Conservation (phyloP, 2,113 vertebrate species). For the Nothocercus nigrocapillus region DNA sequence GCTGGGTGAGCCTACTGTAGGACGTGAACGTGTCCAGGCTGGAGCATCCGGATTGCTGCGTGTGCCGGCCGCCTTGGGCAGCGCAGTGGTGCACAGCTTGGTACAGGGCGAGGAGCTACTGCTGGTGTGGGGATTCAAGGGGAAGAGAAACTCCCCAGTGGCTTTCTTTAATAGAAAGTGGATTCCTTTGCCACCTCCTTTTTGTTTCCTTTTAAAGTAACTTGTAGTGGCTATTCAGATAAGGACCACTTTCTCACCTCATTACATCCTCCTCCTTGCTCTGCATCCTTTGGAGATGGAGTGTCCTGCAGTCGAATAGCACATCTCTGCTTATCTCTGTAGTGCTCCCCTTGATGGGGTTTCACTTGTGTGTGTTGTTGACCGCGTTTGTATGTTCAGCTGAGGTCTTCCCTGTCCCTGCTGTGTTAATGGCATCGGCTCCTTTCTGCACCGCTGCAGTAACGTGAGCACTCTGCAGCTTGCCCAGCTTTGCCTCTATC, state of each 20-base stretch:
- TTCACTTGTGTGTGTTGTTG: neutral
- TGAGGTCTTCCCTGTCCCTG: neutral
- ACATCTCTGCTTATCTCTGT: neutral
- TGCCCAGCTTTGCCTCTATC: neutral
- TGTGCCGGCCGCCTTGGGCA: too few species aligned
- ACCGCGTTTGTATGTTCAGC: neutral
- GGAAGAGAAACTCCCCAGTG: neutral
- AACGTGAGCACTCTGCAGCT: neutral
- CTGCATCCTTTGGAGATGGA: neutral
- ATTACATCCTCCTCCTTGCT: neutral
- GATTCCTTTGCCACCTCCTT: neutral
- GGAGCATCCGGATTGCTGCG: too few species aligned
- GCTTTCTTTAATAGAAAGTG: neutral
- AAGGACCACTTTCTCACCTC: neutral
- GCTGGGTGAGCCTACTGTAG: neutral
- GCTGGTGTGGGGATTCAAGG: neutral
- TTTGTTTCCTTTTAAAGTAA: constrained; percentile 14
- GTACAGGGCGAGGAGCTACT: too few species aligned
- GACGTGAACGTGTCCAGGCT: too few species aligned
- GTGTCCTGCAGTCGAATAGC: neutral
- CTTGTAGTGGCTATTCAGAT: neutral
- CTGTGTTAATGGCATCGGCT: neutral
- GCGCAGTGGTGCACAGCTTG: too few species aligned
- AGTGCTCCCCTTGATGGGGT: accelerated
- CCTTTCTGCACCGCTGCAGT: accelerated